Evolutionary conservation across 2,888 invertebrate species (phyloP), one percentile per base, ranked within the genome.

Genomic region (Limnephilus lunatus): DNA sequence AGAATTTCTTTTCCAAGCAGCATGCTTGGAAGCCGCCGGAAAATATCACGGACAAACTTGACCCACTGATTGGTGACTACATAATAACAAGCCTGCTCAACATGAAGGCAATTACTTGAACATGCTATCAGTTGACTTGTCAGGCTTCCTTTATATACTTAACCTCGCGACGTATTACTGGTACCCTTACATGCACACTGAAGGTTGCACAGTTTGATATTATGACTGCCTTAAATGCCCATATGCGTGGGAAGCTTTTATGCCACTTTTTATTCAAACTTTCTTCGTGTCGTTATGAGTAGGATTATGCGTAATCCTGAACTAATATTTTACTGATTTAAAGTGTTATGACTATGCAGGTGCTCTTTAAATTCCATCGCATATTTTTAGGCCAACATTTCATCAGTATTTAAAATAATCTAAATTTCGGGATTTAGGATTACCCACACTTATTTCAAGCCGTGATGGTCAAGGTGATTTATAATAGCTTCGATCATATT

Each of bases 121-220:
- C 86, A 39, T 86, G 86, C 44, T 15, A 86, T 44, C 48, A 30
- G 39, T 86, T 86, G n/a, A 68, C 68, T 68, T n/a, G 68, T 9
- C 68, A 11, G 86, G 86, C 86, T 86, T 86, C 86, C 86, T 86
- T 86, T 48, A 86, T 86, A 30, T 30, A 30, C 39, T 44, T 44
- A 86, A 44, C 86, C 86, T 86, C 44, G 86, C 30, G 44, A 30
- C 86, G n/a, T 30, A 86, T 35, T 83, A 25, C 68, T 25, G 25
- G 68, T 68, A 25, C 68, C 68, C 68, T 68, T 68, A 68, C 68
- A 68, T 68, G 68, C 68, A 68, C 68, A 68, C 68, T 68, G 68
- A 68, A 68, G 68, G 68, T 68, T 68, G 68, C 68, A 68, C 68
- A 68, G 68, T 68, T 68, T 68, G 68, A 4, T 68, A 68, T 68